A percentile compares a stretch with the other conserved stretches of the same genome.
Evolutionary conservation across 2,888 invertebrate genomes (phyloP).

Genomic region (Platerodrilus igneus): DNA sequence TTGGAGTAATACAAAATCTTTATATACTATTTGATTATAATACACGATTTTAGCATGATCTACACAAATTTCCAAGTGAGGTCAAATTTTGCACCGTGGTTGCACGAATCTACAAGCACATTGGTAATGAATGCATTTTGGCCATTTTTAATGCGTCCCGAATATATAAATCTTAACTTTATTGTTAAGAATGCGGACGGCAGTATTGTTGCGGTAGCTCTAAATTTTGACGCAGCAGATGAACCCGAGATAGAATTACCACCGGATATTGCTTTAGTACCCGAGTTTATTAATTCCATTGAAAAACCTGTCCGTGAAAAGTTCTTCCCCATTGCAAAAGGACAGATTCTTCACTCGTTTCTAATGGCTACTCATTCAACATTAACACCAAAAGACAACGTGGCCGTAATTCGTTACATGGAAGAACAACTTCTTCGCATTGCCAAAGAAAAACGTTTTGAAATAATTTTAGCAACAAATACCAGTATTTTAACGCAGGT

Average conservation of each 20-base stretch:
- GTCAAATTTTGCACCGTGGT: too few species aligned
- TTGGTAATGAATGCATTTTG: too few species aligned
- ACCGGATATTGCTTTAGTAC: conserved; percentile 65
- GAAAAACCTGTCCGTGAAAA: conserved; percentile 67
- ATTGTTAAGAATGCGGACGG: conserved; percentile 55
- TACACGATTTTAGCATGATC: too few species aligned
- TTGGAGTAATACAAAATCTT: too few species aligned
- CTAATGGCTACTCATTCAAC: conserved; percentile 78
- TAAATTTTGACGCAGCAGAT: conserved; percentile 77
- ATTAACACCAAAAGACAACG: conserved; percentile 67
- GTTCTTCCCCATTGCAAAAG: conserved; percentile 58
- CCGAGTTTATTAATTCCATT: conserved; percentile 71
- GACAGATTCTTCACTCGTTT: conserved; percentile 73
- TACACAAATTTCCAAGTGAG: too few species aligned
- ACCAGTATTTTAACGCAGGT: conserved; percentile 83
- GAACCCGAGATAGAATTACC: conserved; percentile 69
- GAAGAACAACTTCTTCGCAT: conserved; percentile 68
- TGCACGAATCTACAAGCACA: too few species aligned
- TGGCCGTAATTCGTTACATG: conserved; percentile 71
- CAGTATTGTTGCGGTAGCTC: conserved; percentile 61
- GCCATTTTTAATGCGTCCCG: too few species aligned
- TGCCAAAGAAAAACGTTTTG: conserved; percentile 61
- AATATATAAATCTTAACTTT: conserved; percentile 73
- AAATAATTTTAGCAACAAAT: conserved; percentile 79
- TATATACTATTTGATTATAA: too few species aligned